Conservation (phyloP, 2,113 vertebrate genomes). For the Poicephalus meyeri region DNA sequence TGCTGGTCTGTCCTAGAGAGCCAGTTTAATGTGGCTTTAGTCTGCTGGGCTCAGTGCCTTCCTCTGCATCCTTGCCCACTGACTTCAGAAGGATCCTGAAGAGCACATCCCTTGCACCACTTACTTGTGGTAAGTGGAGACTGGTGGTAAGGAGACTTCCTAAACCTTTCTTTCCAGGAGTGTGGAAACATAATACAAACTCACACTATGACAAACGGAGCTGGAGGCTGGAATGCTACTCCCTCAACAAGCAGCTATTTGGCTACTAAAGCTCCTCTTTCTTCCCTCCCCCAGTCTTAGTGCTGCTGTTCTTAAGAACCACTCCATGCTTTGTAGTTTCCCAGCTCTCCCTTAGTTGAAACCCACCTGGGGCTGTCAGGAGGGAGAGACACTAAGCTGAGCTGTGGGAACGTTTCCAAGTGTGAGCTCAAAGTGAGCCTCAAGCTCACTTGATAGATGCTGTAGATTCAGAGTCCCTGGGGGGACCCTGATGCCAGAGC, state of each 20-base stretch:
- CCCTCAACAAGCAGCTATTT: background rate
- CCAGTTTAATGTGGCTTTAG: fast-evolving
- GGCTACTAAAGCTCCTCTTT: background rate
- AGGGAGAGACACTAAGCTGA: background rate
- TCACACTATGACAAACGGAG: background rate
- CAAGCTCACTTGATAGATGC: background rate
- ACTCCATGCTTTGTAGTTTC: background rate
- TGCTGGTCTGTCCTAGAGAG: background rate
- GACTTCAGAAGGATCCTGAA: background rate
- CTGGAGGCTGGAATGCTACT: background rate
- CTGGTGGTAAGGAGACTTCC: background rate
- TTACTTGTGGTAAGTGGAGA: background rate
- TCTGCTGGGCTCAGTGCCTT: background rate
- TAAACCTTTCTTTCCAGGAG: background rate
- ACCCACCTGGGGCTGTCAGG: background rate
- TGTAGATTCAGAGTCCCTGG: background rate
- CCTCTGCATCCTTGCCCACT: fast-evolving
- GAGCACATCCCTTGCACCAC: background rate
- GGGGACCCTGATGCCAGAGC: background rate
- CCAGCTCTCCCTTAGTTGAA: background rate
- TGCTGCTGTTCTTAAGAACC: background rate
- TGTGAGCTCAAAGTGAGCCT: background rate
- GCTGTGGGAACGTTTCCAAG: background rate
- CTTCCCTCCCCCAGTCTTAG: background rate
- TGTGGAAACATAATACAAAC: fast-evolving